A percentile compares a stretch with the other conserved stretches of the same genome.
Conservation (phyloP, 2,797 vertebrate genomes). For the Sebastiscus albofasciatus region DNA sequence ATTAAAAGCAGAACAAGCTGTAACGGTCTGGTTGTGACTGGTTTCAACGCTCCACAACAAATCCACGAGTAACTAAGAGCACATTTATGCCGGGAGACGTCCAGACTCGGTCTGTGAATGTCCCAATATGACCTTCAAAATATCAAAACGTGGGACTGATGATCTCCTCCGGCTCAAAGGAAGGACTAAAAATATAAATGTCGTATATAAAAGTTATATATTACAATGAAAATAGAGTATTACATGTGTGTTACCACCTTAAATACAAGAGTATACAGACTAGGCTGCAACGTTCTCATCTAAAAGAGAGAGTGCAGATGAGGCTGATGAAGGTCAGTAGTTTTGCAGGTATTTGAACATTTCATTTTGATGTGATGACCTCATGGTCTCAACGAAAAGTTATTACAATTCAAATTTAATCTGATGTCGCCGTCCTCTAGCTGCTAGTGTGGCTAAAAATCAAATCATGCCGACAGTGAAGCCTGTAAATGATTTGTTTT, state of each 20-base stretch:
- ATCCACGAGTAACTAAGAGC: neutral
- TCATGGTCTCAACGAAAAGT: too few relatives aligned
- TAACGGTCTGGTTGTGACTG: neutral
- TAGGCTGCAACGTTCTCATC: rapidly evolving
- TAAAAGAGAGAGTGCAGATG: too few relatives aligned
- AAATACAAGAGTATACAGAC: neutral
- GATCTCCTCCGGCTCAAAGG: neutral
- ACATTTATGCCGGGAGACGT: slow-evolving; percentile 2
- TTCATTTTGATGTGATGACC: too few relatives aligned
- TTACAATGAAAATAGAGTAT: neutral
- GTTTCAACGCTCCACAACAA: neutral
- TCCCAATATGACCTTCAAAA: neutral
- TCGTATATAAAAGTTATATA: neutral
- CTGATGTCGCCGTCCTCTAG: too few relatives aligned
- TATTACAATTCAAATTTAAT: too few relatives aligned
- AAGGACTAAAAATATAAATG: neutral
- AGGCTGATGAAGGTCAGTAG: too few relatives aligned
- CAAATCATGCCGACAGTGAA: neutral
- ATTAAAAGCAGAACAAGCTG: slow-evolving; percentile 34
- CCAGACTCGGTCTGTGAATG: neutral
- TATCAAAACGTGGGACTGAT: neutral
- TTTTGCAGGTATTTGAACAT: too few relatives aligned
- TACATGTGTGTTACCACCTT: neutral
- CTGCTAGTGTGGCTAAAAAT: neutral
- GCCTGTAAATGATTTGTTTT: neutral